Evolutionary conservation across 2,113 vertebrate genomes (phyloP).

Genomic region (Fregata magnificens): DNA sequence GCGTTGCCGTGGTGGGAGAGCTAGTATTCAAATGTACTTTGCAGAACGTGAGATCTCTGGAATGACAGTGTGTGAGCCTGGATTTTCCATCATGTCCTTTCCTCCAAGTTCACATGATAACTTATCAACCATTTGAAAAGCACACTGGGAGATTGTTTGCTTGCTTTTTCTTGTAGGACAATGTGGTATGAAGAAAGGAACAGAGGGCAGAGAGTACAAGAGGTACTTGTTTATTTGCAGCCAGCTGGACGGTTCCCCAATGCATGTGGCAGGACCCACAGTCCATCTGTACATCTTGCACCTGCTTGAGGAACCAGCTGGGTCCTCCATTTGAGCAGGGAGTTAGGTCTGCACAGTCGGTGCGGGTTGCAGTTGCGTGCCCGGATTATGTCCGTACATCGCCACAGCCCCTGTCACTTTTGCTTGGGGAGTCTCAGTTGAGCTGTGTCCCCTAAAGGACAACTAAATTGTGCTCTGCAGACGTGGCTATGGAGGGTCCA

Average conservation of each 20-base stretch:
- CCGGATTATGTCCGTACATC: not conserved
- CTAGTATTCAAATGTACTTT: not conserved
- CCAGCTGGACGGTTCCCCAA: not conserved
- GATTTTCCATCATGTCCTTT: not conserved
- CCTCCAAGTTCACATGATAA: not conserved
- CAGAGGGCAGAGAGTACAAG: not conserved
- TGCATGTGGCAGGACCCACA: not conserved
- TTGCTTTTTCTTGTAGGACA: not conserved
- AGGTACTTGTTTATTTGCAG: not conserved
- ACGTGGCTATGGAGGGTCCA: not conserved
- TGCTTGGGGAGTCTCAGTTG: not conserved
- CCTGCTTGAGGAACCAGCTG: not conserved
- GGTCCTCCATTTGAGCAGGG: not conserved
- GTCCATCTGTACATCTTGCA: not conserved
- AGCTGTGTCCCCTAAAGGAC: not conserved
- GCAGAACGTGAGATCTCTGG: not conserved
- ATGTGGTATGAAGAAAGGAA: not conserved
- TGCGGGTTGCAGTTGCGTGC: not conserved
- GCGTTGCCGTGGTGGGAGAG: accelerated
- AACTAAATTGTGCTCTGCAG: not conserved
- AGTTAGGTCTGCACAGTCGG: accelerated
- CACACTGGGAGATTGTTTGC: not conserved
- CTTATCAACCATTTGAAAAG: not conserved
- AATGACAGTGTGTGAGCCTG: not conserved
- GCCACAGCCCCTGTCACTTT: not conserved